Evolutionary conservation across 1,140 invertebrate genomes (phyloP).

Genomic region (Belonocnema kinseyi): DNA sequence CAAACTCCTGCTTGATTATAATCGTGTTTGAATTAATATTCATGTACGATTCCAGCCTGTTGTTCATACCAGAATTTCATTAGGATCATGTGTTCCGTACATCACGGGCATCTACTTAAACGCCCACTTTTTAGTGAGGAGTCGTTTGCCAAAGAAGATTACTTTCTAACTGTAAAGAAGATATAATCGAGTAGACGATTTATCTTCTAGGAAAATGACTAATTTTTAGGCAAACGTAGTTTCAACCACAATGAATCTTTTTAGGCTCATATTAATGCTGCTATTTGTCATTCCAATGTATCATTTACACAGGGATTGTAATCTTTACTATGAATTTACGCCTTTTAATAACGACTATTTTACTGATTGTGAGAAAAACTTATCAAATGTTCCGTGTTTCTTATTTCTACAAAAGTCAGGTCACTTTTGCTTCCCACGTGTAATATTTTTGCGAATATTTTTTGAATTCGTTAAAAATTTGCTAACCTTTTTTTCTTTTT

Average conservation of each 20-base stretch:
- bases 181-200: conserved; percentile 25
- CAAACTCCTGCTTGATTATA: conserved; percentile 28
- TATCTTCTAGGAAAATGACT: conserved; percentile 14
- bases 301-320: background rate
- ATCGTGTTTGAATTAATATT: conserved; percentile 32
- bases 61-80: conserved; percentile 31
- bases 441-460: no score
- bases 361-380: no score
- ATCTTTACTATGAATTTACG: no score
- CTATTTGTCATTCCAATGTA: background rate
- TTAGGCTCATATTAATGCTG: background rate
- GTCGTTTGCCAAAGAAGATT: conserved; percentile 25
- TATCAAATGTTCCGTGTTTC: no score
- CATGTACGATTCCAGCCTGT: conserved; percentile 25
- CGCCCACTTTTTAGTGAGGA: conserved; percentile 28
- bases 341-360: no score
- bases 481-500: no score
- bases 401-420: no score
- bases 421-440: no score
- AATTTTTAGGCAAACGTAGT: background rate
- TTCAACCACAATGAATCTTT: background rate
- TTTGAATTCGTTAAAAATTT: no score
- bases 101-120: conserved; percentile 29
- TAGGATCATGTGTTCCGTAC: conserved; percentile 23
- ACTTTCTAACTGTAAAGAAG: conserved; percentile 29